Percentiles rank a stretch among this genome's conserved stretches.
Conservation (phyloP, 1,140 invertebrate genomes). For the Plectrocnemia conspersa region DNA sequence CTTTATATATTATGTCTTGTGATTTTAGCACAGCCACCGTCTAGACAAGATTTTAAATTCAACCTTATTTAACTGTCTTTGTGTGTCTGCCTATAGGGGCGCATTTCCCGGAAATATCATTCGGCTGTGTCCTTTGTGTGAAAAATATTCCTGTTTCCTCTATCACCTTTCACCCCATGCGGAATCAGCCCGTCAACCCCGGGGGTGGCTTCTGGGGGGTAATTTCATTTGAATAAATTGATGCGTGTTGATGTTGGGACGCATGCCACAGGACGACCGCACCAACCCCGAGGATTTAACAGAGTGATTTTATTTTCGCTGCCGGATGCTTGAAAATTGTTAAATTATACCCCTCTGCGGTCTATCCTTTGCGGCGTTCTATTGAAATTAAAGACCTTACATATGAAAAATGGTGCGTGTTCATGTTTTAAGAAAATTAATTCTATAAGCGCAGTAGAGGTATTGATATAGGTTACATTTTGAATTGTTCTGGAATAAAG, state of each 20-base stretch:
- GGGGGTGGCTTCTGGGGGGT: conserved; percentile 8
- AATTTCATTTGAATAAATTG: conserved; percentile 25
- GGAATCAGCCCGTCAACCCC: background rate
- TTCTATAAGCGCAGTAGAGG: too few species aligned
- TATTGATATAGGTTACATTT: too few species aligned
- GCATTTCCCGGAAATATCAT: conserved; percentile 2
- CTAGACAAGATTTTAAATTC: too few species aligned
- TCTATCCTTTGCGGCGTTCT: too few species aligned
- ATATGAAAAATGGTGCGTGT: too few species aligned
- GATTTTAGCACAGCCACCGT: too few species aligned
- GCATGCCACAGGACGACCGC: conserved; percentile 1
- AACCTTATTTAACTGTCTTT: too few species aligned
- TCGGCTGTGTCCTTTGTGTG: background rate
- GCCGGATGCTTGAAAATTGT: background rate
- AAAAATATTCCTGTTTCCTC: conserved; percentile 4
- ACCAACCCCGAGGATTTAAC: background rate
- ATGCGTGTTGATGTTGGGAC: conserved; percentile 4
- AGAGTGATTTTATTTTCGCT: conserved; percentile 6
- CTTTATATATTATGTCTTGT: too few species aligned
- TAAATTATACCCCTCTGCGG: background rate
- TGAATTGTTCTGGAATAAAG: too few species aligned
- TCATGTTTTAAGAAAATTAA: too few species aligned
- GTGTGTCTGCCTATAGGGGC: too few species aligned
- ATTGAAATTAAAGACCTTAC: too few species aligned
- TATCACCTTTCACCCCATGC: conserved; percentile 10